These are phyloP conservation scores for Melanerpes aurifrons DNA, from an alignment of 2,113 vertebrate genomes.

Conservation along the genomic window DNA sequence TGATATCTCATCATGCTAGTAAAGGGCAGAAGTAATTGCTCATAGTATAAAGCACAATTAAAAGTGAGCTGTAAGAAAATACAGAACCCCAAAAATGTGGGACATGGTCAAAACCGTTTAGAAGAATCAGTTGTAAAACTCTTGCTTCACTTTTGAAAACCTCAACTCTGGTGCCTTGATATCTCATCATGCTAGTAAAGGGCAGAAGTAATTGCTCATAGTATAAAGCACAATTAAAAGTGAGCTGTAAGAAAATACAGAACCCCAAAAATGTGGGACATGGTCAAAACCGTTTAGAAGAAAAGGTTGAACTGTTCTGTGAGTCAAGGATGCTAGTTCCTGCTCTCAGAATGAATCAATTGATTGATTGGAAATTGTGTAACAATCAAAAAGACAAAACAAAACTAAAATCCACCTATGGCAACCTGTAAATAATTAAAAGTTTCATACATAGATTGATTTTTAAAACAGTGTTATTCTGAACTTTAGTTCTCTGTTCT, in stretches of 20 bases:
- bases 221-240: neutral
- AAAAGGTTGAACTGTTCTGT: neutral
- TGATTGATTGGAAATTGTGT: neutral
- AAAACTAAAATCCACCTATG: neutral
- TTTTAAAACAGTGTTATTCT: conserved; percentile 33
- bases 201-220: neutral
- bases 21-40: neutral
- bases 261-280: neutral
- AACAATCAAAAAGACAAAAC: neutral
- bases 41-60: neutral
- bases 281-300: neutral
- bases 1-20: neutral
- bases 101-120: neutral
- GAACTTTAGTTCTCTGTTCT: neutral
- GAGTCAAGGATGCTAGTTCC: neutral
- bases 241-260: neutral
- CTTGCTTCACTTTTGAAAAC: neutral
- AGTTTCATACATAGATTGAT: neutral
- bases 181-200: neutral
- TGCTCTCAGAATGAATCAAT: neutral
- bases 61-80: neutral
- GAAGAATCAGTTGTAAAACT: neutral
- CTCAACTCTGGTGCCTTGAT: neutral
- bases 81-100: neutral
- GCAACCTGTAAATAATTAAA: neutral